Conservation (phyloP, 1,140 invertebrate species). For the Habropoda laboriosa region DNA sequence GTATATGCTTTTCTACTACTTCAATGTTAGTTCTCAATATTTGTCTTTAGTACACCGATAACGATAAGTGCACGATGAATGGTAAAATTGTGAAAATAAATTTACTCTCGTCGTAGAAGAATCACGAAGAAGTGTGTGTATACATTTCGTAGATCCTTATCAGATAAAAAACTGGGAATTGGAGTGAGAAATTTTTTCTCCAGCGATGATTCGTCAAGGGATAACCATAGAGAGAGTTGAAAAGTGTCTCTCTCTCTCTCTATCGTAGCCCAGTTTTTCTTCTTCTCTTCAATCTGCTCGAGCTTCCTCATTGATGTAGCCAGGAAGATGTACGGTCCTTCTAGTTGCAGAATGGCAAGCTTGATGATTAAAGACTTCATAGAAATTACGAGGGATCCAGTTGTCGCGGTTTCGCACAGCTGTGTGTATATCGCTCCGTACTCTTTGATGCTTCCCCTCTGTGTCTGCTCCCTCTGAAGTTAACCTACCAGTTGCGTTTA, state of each 20-base stretch:
- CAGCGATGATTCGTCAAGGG: background rate
- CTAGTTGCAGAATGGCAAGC: conserved; percentile 9
- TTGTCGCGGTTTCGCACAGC: conserved; percentile 41
- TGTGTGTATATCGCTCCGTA: background rate
- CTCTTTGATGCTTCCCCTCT: conserved; percentile 22
- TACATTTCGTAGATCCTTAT: too few species aligned
- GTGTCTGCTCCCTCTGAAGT: background rate
- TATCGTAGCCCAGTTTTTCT: background rate
- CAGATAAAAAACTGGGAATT: background rate
- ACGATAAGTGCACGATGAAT: too few species aligned
- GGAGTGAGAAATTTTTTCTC: background rate
- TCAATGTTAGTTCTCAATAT: too few species aligned
- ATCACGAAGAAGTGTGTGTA: too few species aligned
- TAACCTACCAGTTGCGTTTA: conserved; percentile 52
- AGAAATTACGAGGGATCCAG: conserved; percentile 30
- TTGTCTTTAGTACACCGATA: too few species aligned
- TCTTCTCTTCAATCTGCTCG: background rate
- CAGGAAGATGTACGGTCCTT: background rate
- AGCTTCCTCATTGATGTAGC: background rate
- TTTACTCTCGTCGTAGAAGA: too few species aligned
- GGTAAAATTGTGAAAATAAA: too few species aligned
- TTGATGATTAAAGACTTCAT: conserved; percentile 35
- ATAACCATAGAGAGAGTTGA: background rate
- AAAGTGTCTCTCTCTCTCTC: too few species aligned
- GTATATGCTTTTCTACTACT: too few species aligned